phyloP scores from a whole-genome alignment of 2,888 invertebrate species.

The Blastobasis adustella region DNA sequence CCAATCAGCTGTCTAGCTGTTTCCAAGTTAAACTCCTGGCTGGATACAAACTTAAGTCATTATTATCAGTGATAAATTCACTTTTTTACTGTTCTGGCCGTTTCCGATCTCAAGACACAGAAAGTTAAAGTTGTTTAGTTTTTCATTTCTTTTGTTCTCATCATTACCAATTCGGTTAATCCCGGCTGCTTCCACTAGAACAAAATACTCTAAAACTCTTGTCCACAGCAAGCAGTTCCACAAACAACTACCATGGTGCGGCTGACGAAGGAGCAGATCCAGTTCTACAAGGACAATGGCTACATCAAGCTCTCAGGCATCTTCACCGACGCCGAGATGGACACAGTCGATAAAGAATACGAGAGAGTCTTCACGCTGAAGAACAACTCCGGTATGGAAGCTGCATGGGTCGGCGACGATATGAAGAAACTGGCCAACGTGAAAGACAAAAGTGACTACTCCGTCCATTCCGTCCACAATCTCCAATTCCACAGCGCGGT shows the following conservation, averaged over 20 bases:
- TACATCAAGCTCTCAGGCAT: slow-evolving; percentile 52
- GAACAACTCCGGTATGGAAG: slow-evolving; percentile 46
- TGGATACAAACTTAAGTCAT: no score
- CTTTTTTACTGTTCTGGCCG: no score
- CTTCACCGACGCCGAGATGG: slow-evolving; percentile 45
- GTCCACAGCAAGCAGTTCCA: background rate
- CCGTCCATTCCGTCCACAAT: slow-evolving; percentile 44
- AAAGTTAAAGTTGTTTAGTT: no score
- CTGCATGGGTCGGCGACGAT: slow-evolving; percentile 54
- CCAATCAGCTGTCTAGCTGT: no score
- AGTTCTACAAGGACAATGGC: slow-evolving; percentile 58
- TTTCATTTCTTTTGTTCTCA: no score
- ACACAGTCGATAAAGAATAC: slow-evolving; percentile 52
- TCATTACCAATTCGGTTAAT: no score
- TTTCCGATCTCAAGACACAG: no score
- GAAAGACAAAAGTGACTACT: slow-evolving; percentile 10
- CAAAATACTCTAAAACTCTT: background rate
- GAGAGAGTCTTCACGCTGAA: slow-evolving; percentile 52
- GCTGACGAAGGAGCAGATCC: slow-evolving; percentile 44
- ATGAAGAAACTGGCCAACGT: slow-evolving; percentile 36
- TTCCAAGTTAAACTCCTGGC: no score
- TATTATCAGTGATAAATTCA: no score
- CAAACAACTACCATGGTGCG: slow-evolving; percentile 17
- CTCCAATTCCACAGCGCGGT: slow-evolving; percentile 61
- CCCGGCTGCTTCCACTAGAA: no score